phyloP scores from a whole-genome alignment of 2,888 invertebrate genomes.

The Erebia aethiops region DNA sequence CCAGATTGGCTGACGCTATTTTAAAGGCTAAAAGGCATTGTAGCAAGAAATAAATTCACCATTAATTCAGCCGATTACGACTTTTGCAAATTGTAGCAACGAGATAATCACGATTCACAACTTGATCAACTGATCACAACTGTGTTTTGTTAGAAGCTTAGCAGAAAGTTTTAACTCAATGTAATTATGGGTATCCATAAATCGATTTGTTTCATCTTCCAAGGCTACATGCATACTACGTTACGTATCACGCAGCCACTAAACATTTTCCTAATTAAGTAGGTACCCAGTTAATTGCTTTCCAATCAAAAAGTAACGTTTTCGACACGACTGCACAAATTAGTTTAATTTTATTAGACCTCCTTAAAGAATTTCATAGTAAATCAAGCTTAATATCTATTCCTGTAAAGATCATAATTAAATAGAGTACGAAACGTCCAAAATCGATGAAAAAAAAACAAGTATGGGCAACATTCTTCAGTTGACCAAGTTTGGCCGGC shows the following conservation, averaged over 20 bases:
- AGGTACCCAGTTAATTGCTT: slow-evolving; percentile 55
- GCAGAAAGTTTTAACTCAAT: neutral
- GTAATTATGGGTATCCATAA: neutral
- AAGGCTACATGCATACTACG: neutral
- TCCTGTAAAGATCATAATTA: slow-evolving; percentile 22
- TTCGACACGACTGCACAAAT: slow-evolving; percentile 61
- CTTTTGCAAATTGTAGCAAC: too few relatives aligned
- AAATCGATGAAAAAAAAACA: slow-evolving; percentile 60
- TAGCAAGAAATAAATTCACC: too few relatives aligned
- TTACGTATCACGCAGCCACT: slow-evolving; percentile 30
- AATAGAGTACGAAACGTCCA: slow-evolving; percentile 20
- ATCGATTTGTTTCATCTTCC: slow-evolving; percentile 30
- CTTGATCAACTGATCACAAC: too few relatives aligned
- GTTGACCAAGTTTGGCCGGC: slow-evolving; percentile 54
- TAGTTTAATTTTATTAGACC: slow-evolving; percentile 63
- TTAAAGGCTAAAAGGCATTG: too few relatives aligned
- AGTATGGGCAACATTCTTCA: slow-evolving; percentile 66
- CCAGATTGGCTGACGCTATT: too few relatives aligned
- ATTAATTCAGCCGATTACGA: too few relatives aligned
- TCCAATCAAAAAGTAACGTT: slow-evolving; percentile 52
- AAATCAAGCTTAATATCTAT: slow-evolving; percentile 30
- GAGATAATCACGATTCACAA: too few relatives aligned
- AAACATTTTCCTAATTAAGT: slow-evolving; percentile 47
- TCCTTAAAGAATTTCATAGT: slow-evolving; percentile 22
- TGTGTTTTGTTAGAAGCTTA: neutral